Conservation (phyloP, 2,888 invertebrate genomes). For the Ichneumon xanthorius region DNA sequence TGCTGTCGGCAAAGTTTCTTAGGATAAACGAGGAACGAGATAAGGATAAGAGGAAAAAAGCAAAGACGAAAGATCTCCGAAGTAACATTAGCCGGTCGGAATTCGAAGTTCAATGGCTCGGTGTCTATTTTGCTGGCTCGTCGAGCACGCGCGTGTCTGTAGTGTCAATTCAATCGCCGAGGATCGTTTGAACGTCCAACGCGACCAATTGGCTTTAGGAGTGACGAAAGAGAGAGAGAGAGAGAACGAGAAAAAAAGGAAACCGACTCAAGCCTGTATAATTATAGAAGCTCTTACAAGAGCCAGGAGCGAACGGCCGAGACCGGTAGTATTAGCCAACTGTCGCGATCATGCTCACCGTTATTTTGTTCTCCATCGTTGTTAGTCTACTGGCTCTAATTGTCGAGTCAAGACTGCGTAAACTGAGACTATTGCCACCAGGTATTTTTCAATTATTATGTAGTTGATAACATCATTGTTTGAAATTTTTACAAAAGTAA, state of each 20-base stretch:
- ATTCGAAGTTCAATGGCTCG: conserved; percentile 35
- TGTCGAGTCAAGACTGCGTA: conserved; percentile 46
- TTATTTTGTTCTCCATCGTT: conserved; percentile 57
- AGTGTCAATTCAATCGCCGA: conserved; percentile 48
- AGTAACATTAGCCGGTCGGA: not conserved
- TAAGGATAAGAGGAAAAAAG: not conserved
- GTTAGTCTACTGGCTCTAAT: conserved; percentile 51
- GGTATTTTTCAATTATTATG: conserved; percentile 45
- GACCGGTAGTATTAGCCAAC: conserved; percentile 11
- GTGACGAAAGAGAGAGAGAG: conserved; percentile 26
- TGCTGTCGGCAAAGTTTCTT: not conserved
- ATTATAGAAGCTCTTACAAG: conserved; percentile 39
- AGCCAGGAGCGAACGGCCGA: conserved; percentile 20
- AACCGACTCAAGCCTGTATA: conserved; percentile 8
- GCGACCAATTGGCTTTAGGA: conserved; percentile 44
- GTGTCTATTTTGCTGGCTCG: not conserved
- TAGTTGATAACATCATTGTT: not conserved
- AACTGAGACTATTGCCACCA: conserved; percentile 39
- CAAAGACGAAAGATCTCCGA: not conserved
- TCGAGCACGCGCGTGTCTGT: conserved; percentile 41
- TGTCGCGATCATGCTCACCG: conserved; percentile 45
- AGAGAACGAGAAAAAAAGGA: conserved; percentile 13
- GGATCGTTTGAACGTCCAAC: conserved; percentile 23
- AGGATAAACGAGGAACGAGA: not conserved
- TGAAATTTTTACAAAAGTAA: not conserved